phyloP scores from a whole-genome alignment of 1,140 invertebrate species.

The Drosophila sproati region DNA sequence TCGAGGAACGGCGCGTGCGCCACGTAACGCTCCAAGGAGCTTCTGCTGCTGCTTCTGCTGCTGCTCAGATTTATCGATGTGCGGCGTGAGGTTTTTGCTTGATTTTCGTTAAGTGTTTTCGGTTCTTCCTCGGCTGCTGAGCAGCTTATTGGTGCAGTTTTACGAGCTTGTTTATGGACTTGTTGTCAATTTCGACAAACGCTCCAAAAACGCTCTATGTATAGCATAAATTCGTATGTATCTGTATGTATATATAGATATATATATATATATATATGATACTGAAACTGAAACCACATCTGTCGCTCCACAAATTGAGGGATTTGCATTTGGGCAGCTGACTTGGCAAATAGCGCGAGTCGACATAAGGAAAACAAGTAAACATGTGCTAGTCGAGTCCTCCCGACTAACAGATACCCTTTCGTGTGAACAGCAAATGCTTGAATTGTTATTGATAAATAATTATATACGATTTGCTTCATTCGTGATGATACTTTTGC shows the following conservation, averaged over 20 bases:
- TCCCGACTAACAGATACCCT: no score
- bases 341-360: constrained; percentile 21
- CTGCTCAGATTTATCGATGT: constrained; percentile 38
- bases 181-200: constrained; percentile 54
- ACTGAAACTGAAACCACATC: constrained; percentile 43
- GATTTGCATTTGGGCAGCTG: constrained; percentile 28
- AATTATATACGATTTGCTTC: no score
- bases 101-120: constrained; percentile 37
- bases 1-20: constrained; percentile 56
- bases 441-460: no score
- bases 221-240: not conserved
- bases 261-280: not conserved
- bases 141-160: constrained; percentile 32
- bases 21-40: constrained; percentile 59
- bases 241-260: not conserved
- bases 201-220: constrained; percentile 32
- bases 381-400: not conserved
- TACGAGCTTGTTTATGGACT: constrained; percentile 61
- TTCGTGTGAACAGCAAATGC: no score
- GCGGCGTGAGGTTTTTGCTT: constrained; percentile 36
- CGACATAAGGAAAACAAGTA: not conserved
- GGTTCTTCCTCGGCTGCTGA: not conserved
- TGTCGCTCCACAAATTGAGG: constrained; percentile 36
- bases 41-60: constrained; percentile 18
- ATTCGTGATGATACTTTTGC: no score